Evolutionary conservation across 2,888 invertebrate genomes (phyloP), one percentile per base, ranked within the genome.

Genomic region (Phragmatobia fuliginosa): DNA sequence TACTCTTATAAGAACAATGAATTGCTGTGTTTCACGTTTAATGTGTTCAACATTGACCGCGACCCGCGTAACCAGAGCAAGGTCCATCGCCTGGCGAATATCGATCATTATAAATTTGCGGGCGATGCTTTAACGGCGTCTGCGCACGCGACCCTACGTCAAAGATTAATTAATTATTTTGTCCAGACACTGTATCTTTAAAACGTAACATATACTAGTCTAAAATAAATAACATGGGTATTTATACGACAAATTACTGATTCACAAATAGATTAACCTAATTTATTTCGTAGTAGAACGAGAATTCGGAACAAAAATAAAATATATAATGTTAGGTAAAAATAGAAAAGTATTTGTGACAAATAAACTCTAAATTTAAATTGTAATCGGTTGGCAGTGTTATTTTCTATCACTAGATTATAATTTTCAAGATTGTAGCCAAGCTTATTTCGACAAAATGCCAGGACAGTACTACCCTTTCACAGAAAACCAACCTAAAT

Each of bases 51-150:
- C 62, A 70, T 60, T 64, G 80, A 72, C 72, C 74, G 68, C 82
- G 84, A 84, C 81, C 81, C 77, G 76, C 74, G 80, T 87, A 91
- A 90, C 90, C 90, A 85, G 89, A 90, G 91, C 91, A 88, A 88
- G 84, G 90, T 88, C 89, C 86, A 89, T 88, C 88, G 85, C 88
- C 86, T 87, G 87, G 88, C 87, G 90, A 92, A 90, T 93, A 94
- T 94, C 92, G 93, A 94, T 94, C 94, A 93, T 93, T 94, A 93
- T 93, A 94, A 93, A 93, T 93, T 91, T 92, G 91, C 91, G 88
- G 86, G 86, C 82, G 84, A 85, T 87, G 86, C 86, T 85, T 91
- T 92, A 94, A 95, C 94, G 92, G 93, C 92, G 90, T 84, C 75
- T 72, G 93, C 93, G 94, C 94, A 94, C 94, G 94, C 94, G 93